A percentile compares a stretch with the other conserved stretches of the same genome.
phyloP scores from a whole-genome alignment of 2,888 invertebrate genomes.

The Philaethria dido region DNA sequence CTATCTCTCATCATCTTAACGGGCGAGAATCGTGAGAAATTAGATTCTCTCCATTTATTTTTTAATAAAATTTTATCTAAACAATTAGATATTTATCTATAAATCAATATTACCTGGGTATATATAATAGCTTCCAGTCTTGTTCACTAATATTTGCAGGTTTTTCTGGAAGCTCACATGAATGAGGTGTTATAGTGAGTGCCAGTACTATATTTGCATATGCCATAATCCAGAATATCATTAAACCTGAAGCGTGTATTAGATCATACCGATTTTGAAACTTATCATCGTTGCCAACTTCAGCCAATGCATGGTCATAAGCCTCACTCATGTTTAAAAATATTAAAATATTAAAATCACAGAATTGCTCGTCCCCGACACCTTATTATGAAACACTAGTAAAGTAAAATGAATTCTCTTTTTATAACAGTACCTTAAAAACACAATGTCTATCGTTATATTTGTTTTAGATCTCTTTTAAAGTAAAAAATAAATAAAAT shows the following conservation, averaged over 20 bases:
- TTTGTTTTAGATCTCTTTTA: slow-evolving; percentile 13
- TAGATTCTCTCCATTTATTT: too few relatives aligned
- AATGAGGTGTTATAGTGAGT: slow-evolving; percentile 70
- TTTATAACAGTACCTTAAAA: background rate
- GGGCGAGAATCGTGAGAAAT: too few relatives aligned
- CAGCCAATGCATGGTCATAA: slow-evolving; percentile 59
- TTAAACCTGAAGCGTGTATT: slow-evolving; percentile 66
- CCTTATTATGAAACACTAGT: background rate
- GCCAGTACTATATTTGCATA: slow-evolving; percentile 71
- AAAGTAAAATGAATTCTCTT: slow-evolving; percentile 6
- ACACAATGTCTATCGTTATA: background rate
- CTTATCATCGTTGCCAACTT: slow-evolving; percentile 67
- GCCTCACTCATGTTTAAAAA: slow-evolving; percentile 54
- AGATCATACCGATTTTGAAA: slow-evolving; percentile 73
- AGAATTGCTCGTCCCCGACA: background rate
- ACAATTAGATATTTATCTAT: too few relatives aligned
- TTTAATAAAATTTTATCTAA: too few relatives aligned
- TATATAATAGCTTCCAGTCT: slow-evolving; percentile 62
- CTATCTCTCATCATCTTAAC: too few relatives aligned
- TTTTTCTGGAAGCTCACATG: slow-evolving; percentile 66
- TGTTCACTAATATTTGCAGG: slow-evolving; percentile 57
- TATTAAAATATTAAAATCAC: background rate
- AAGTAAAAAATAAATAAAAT: slow-evolving; percentile 16
- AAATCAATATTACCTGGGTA: slow-evolving; percentile 55
- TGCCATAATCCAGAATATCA: slow-evolving; percentile 64